Evolutionary conservation across 1,140 invertebrate genomes (phyloP), one percentile per base, ranked within the genome.

Genomic region (Asobara japonica): DNA sequence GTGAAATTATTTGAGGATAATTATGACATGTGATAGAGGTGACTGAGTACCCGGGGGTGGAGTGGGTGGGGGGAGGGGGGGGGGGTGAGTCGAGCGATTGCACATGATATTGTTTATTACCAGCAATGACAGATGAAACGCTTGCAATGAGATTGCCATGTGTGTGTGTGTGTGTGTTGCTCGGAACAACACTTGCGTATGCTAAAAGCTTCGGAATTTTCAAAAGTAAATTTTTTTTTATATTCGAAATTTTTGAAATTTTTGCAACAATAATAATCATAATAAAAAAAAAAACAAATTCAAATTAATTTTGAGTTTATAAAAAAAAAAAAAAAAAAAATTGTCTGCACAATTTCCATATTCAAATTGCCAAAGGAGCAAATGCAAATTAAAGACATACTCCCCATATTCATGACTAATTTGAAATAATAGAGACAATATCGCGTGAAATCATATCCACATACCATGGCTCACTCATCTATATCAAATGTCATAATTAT

Each of bases 401-500:
- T 16, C n/a, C 51, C 51, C 20, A 56, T 3, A 56, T 22, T 56
- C 51, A 56, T 56, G 51, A 56, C 22, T 56, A 56, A 56, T 56
- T 56, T 13, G 20, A 56, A 22, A 56, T 56, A 56, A 25, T 56
- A 5, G 2, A 56, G 51, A 56, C 41, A 45, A 56, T 56, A 56
- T 18, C 1, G 51, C 51, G 51, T 56, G 51, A 56, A 56, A 56
- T 56, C 51, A 27, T 18, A 56, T 27, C 45, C 16, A 13, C 51
- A 22, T 56, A 6, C 51, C 10, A 29, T 29, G 13, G 18, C 45
- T 51, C 45, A 56, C 51, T 56, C 51, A 56, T 56, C 51, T 66
- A 67, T 30, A 67, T 51, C 45, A 25, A 30, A 51, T 67, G 38
- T 29, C 38, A 67, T 67, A 67, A 67, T 67, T 67, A 65, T 48